Percentiles rank a stretch among this genome's conserved stretches.
These are phyloP conservation scores for Lacerta agilis DNA, from an alignment of 2,797 vertebrate species.

Conservation along the genomic window DNA sequence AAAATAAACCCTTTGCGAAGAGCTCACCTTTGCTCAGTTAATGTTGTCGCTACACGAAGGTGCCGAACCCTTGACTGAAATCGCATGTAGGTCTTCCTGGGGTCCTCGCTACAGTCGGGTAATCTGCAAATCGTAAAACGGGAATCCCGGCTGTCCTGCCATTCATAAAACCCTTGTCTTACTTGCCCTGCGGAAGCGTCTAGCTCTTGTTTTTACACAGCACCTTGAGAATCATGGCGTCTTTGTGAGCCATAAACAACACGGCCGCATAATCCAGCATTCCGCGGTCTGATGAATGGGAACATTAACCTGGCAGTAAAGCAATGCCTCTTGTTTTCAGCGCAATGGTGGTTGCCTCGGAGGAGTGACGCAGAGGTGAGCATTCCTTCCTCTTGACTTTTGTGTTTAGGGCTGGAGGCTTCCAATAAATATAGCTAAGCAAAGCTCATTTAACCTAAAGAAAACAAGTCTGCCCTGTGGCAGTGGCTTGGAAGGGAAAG, in stretches of 20 bases:
- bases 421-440: slow-evolving; percentile 62
- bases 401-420: slow-evolving; percentile 52
- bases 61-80: slow-evolving; percentile 19
- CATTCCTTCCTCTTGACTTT: slow-evolving; percentile 55
- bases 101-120: not conserved
- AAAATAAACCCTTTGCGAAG: not conserved
- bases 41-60: not conserved
- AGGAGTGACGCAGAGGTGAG: slow-evolving; percentile 48
- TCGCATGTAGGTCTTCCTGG: not conserved
- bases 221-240: slow-evolving; percentile 43
- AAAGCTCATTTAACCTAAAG: slow-evolving; percentile 49
- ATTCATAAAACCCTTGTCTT: not conserved
- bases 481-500: not conserved
- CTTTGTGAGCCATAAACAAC: slow-evolving; percentile 22
- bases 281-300: not conserved
- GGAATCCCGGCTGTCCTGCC: not conserved
- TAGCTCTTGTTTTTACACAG: not conserved
- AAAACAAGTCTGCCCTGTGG: slow-evolving; percentile 16
- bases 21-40: not conserved
- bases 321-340: not conserved
- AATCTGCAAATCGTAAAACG: slow-evolving; percentile 17
- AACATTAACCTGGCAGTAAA: not conserved
- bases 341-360: slow-evolving; percentile 52
- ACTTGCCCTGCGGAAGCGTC: not conserved
- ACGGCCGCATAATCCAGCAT: not conserved